These are phyloP conservation scores for Prorops nasuta DNA, from an alignment of 1,140 invertebrate species.

Conservation along the genomic window DNA sequence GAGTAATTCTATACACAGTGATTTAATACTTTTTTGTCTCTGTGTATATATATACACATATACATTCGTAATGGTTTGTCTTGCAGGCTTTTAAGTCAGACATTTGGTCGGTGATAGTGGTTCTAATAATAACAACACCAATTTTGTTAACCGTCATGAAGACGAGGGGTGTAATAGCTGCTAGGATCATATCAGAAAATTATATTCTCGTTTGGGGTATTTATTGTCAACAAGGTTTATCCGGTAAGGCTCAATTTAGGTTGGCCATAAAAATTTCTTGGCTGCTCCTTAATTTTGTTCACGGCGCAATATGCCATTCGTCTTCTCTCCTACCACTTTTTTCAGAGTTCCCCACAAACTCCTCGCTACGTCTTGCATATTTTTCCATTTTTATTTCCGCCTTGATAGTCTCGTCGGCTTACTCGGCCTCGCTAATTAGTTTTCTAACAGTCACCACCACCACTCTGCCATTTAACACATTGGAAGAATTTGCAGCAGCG, in stretches of 20 bases:
- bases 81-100: slow-evolving; percentile 20
- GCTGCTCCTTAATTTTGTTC: too few species aligned
- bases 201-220: slow-evolving; percentile 15
- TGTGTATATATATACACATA: too few species aligned
- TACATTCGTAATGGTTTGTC: too few species aligned
- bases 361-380: slow-evolving; percentile 29
- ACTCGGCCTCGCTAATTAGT: slow-evolving; percentile 37
- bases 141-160: slow-evolving; percentile 30
- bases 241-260: slow-evolving; percentile 22
- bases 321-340: background rate
- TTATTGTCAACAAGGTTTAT: slow-evolving; percentile 29
- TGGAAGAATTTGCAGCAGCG: slow-evolving; percentile 26
- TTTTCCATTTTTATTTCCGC: slow-evolving; percentile 30
- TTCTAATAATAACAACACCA: slow-evolving; percentile 18
- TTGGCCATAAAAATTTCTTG: too few species aligned
- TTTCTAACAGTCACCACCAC: slow-evolving; percentile 20
- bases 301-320: too few species aligned
- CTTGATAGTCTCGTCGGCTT: slow-evolving; percentile 24
- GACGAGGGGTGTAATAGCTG: slow-evolving; percentile 1
- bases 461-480: slow-evolving; percentile 26
- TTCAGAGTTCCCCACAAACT: slow-evolving; percentile 24
- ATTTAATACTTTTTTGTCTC: too few species aligned
- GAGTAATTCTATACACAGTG: too few species aligned
- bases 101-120: slow-evolving; percentile 27
- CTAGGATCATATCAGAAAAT: slow-evolving; percentile 1